Base-by-base conservation (phyloP, 2,113 vertebrate species). In the Seriola aureovittata region DNA sequence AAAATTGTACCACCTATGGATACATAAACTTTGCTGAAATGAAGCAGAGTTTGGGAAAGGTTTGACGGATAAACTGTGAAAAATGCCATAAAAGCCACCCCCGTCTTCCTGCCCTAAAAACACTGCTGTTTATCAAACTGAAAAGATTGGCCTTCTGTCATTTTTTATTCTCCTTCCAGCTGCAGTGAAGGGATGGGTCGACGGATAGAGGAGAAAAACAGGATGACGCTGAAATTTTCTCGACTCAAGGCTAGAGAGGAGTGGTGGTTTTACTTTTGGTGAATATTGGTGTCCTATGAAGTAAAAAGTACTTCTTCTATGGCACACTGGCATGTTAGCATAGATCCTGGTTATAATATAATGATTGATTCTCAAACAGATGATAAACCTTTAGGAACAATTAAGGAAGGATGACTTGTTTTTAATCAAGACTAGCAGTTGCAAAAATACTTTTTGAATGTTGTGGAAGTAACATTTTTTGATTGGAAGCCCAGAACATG, bases 71-170 rank as follows among this genome's bases (percentile, higher is more conserved):
- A 36, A 67, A 71, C 58, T 65, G 8, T 66, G 21, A 62, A 65
- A 60, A 80, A 62, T 44, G 36, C 12, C n/a, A 73, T 46, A 67
- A 58, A 60, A 77, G 32, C 54, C 36, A n/a, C 72, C 36, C 8
- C 52, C 25, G 3, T 68, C 44, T 76, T 65, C 50, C 21, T 29
- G 5, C 29, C 36, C 13, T 29, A 75, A 80, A 76, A 48, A 66
- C 36, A 71, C 38, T 46, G 85, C 63, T 46, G 63, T 80, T 85
- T n/a, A 73, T 89, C 80, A 82, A 82, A 75, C 19, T 59, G 59
- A 71, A 66, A n/a, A 62, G 52, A 73, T 13, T 42, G 80, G n/a
- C 55, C 78, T 68, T 84, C 85, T 40, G 59, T 88, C 63, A 87
- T 48, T 78, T 74, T 81, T 36, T 48, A 72, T 75, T 75, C 34